Conservation (phyloP, 2,888 invertebrate species). For the Pycnomerus fuliginosus region DNA sequence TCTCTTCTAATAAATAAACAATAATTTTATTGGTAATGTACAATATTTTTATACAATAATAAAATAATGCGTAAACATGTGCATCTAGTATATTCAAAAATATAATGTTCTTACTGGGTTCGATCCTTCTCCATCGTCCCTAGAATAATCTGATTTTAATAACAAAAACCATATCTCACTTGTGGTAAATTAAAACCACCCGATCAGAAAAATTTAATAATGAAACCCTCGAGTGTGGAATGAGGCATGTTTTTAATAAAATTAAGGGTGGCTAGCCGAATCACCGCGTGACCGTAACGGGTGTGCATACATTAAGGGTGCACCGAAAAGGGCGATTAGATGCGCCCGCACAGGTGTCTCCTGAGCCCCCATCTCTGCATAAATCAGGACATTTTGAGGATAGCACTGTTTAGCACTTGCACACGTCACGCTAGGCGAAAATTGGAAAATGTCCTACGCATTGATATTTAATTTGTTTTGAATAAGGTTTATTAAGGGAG, state of each 20-base stretch:
- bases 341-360: conserved; percentile 38
- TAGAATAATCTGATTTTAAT: conserved; percentile 15
- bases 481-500: conserved; percentile 23
- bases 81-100: conserved; percentile 28
- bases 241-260: conserved; percentile 25
- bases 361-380: conserved; percentile 4
- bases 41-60: conserved; percentile 24
- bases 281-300: conserved; percentile 32
- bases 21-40: conserved; percentile 29
- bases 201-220: conserved; percentile 20
- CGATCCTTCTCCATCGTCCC: too few species aligned
- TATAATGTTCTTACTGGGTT: too few species aligned
- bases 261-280: conserved; percentile 28
- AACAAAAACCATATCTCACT: conserved; percentile 19
- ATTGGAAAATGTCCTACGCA: conserved; percentile 7
- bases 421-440: conserved; percentile 13
- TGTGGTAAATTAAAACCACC: conserved; percentile 15
- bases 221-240: conserved; percentile 25
- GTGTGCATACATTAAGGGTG: conserved; percentile 24
- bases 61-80: conserved; percentile 25
- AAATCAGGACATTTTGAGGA: conserved; percentile 2
- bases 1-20: conserved; percentile 22
- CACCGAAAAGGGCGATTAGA: conserved; percentile 34
- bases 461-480: conserved; percentile 28
- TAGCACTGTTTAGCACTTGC: conserved; percentile 18